These are phyloP conservation scores for Geopemphigus sp. DNA, from an alignment of 1,140 invertebrate genomes.

Conservation along the genomic window DNA sequence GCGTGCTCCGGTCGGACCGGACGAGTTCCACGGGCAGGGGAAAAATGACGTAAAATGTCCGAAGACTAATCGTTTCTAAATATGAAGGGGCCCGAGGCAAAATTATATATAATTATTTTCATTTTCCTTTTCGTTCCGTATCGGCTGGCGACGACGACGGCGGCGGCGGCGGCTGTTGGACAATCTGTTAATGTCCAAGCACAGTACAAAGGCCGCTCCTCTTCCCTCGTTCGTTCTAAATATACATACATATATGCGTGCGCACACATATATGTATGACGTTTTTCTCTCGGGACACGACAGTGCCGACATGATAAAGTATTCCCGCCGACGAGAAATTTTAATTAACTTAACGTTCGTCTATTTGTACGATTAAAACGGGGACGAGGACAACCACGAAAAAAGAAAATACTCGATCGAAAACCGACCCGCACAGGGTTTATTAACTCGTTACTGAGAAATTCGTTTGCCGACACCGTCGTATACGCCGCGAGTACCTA, in stretches of 20 bases:
- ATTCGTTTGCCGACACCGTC: no score
- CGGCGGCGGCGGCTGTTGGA: not conserved
- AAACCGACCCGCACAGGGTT: not conserved
- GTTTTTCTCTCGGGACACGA: not conserved
- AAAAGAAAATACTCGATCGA: not conserved
- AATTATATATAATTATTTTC: not conserved
- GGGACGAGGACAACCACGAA: not conserved
- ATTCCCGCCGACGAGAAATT: not conserved
- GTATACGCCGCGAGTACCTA: no score
- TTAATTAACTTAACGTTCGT: slow-evolving; percentile 20
- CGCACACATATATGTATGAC: not conserved
- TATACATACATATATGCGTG: not conserved
- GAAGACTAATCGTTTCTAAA: slow-evolving; percentile 35
- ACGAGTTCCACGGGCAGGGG: not conserved
- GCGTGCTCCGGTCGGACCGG: not conserved
- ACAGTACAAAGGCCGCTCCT: not conserved
- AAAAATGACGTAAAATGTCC: not conserved
- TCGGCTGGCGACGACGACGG: not conserved
- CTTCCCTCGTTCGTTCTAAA: not conserved
- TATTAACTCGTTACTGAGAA: no score
- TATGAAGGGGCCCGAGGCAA: not conserved
- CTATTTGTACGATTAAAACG: not conserved
- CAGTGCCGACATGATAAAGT: not conserved
- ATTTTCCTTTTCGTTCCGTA: not conserved
- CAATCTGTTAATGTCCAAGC: not conserved